phyloP scores from a whole-genome alignment of 2,113 vertebrate genomes.

The Dicentrarchus labrax region DNA sequence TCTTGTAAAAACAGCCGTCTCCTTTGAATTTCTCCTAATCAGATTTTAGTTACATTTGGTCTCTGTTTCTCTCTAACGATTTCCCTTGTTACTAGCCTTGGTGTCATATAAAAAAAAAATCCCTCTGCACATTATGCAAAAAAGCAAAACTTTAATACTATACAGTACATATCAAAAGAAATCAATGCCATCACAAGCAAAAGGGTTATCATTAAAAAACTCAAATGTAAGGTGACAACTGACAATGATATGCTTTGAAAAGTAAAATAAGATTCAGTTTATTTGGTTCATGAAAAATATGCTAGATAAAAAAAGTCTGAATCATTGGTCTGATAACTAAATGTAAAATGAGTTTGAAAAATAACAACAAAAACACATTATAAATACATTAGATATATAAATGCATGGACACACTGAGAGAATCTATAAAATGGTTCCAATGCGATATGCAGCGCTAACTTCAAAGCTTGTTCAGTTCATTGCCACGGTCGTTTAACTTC shows the following conservation, averaged over 20 bases:
- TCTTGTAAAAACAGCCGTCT: slow-evolving; percentile 43
- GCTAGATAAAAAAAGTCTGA: neutral
- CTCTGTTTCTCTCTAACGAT: slow-evolving; percentile 51
- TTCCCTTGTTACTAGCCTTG: slow-evolving; percentile 45
- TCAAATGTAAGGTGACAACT: neutral
- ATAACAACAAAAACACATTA: slow-evolving; percentile 3
- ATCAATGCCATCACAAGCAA: neutral
- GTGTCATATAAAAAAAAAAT: slow-evolving; percentile 22
- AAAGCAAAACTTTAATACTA: slow-evolving; percentile 12
- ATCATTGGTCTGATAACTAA: neutral
- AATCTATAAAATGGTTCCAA: slow-evolving; percentile 42
- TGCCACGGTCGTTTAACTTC: slow-evolving; percentile 47
- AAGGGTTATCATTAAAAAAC: neutral
- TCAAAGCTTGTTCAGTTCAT: slow-evolving; percentile 62
- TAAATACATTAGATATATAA: slow-evolving; percentile 26
- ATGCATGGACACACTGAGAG: slow-evolving; percentile 28
- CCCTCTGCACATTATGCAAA: slow-evolving; percentile 18
- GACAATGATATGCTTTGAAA: neutral
- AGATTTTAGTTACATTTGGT: slow-evolving; percentile 55
- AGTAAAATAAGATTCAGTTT: neutral
- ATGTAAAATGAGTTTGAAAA: slow-evolving; percentile 10
- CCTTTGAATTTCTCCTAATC: slow-evolving; percentile 46
- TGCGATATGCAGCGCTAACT: slow-evolving; percentile 20
- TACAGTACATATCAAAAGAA: neutral
- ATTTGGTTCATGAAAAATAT: slow-evolving; percentile 12